phyloP scores from a whole-genome alignment of 1,140 invertebrate genomes.

The Heliconius melpomene region DNA sequence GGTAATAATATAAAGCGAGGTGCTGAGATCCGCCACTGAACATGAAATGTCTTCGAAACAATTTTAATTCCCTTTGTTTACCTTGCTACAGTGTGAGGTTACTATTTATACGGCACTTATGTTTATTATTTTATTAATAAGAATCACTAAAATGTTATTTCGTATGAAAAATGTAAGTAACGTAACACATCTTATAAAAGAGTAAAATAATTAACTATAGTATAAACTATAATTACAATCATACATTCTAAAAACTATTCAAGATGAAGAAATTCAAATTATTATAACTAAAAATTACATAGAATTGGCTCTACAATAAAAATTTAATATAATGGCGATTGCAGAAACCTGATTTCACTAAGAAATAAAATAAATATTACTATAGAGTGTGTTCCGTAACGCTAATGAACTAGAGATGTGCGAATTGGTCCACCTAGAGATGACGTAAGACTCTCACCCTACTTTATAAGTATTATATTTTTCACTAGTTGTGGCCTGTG shows the following conservation, averaged over 20 bases:
- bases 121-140: no score
- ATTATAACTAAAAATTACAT: conserved; percentile 4
- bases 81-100: no score
- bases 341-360: not conserved
- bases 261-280: not conserved
- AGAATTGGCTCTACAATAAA: not conserved
- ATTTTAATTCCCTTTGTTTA: no score
- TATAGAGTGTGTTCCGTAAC: not conserved
- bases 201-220: not conserved
- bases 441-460: conserved; percentile 1
- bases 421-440: not conserved
- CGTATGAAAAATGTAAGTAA: no score
- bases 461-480: not conserved
- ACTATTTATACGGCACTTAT: no score
- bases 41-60: no score
- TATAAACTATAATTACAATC: not conserved
- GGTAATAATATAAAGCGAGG: no score
- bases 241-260: not conserved
- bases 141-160: no score
- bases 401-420: conserved; percentile 4
- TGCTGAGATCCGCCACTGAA: no score
- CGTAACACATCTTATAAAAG: no score
- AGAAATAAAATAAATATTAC: not conserved
- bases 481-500: not conserved
- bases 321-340: not conserved